Base-by-base conservation (phyloP, 2,113 vertebrate species). In the Paralichthys olivaceus region DNA sequence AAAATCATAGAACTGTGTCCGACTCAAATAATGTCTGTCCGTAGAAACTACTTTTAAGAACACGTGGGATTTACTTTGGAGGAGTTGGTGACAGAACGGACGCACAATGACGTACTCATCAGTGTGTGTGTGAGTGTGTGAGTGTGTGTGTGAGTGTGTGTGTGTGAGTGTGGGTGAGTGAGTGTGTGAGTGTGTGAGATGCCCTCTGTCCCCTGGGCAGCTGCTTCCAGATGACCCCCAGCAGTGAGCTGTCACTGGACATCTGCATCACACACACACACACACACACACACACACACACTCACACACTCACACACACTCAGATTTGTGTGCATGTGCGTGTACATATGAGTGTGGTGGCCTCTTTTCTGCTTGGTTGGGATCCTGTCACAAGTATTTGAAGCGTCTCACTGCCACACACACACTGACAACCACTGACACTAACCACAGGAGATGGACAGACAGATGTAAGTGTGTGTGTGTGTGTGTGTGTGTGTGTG, bases 241-340 rank as follows among this genome's bases (percentile, higher is more conserved):
- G 93, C 84, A 55, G 90, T 49, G 93, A 93, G 78, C 91, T 94
- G 93, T 94, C 94, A 89, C 75, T 71, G 92, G 91, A 90, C 92
- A 93, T 94, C 92, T 90, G 87, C 79, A 80, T 93, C 88, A 83
- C 82, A 60, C 80, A 81, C 69, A 85, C 62, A 79, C 71, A 59
- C 34, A 69, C 65, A 72, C 58, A 54, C n/a, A 34, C 71, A 69
- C 53, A 78, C 69, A 56, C 59, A 23, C 66, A 85, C 62, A 79
- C 71, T 55, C 34, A 69, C 65, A 72, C 58, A 54, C n/a, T 28
- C 71, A 69, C 53, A 78, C 69, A 56, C 59, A 23, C 66, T 32
- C 3, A 13, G 15, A 34, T 66, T 37, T 70, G 43, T 81, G 76
- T 76, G 77, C 54, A 29, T 85, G 85, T 75, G 77, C 54, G 43